Conservation (phyloP, 2,113 vertebrate genomes). For the Stercorarius parasiticus region DNA sequence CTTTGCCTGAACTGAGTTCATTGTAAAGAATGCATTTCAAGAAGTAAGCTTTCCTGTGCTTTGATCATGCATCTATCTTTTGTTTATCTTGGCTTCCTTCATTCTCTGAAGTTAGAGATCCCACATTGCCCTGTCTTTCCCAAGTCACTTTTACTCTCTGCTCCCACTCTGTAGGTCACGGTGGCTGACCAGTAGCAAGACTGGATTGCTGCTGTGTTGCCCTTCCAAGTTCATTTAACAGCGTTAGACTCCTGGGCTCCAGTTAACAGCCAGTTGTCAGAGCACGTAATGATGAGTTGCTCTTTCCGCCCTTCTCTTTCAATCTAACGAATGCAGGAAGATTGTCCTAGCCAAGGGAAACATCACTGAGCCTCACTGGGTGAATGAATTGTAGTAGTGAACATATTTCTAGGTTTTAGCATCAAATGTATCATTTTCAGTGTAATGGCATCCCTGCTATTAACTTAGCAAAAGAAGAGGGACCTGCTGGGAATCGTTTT, state of each 20-base stretch:
- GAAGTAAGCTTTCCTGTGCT: background rate
- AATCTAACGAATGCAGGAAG: background rate
- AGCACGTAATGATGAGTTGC: background rate
- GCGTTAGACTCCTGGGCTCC: background rate
- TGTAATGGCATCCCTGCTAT: slow-evolving; percentile 42
- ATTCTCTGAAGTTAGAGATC: background rate
- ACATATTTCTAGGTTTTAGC: background rate
- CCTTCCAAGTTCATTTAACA: background rate
- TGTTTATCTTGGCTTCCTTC: background rate
- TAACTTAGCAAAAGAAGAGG: slow-evolving; percentile 24
- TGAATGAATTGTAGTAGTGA: background rate
- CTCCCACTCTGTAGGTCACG: background rate
- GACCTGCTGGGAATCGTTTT: slow-evolving; percentile 50
- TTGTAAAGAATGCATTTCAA: background rate
- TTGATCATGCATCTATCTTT: background rate
- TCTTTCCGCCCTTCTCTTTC: background rate
- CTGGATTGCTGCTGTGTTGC: background rate
- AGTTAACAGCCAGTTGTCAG: background rate
- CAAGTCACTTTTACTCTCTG: background rate
- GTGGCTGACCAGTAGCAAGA: background rate
- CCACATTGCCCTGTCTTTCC: background rate
- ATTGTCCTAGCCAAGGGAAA: background rate
- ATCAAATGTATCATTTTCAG: slow-evolving; percentile 36
- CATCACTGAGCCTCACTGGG: background rate
- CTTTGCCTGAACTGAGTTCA: background rate